Evolutionary conservation across 2,113 vertebrate genomes (phyloP), one percentile per base, ranked within the genome.

Genomic region (Tamias sibiricus): DNA sequence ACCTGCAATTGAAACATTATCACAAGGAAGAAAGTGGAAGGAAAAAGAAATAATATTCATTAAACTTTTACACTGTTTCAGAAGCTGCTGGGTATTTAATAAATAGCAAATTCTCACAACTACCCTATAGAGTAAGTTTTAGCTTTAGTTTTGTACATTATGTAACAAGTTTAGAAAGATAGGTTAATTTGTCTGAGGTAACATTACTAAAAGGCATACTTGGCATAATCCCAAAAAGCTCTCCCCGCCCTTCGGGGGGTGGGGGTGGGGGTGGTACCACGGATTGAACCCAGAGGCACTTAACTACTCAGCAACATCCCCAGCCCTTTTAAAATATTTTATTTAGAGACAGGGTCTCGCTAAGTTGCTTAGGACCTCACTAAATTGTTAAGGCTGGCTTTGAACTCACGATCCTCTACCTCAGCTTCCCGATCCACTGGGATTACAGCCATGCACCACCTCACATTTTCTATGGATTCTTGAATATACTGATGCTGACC

Each of bases 91-190:
- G 20, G 10, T 72, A 6, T 74, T 82, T 75, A 71, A 44, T 40
- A 85, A n/a, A 71, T 72, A 62, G 35, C 87, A 44, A 87, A 32
- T 74, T 57, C 42, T 92, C 8, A 74, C 13, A 57, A 7, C 30
- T 40, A 57, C 1, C 12, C 74, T 68, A 7, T 59, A 68, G 20
- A 57, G 40, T 71, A 40, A 17, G 10, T 85, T 97, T 95, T 87
- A 75, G 62, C 76, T 94, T 26, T 3, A 2, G 54, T 72, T 94
- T 86, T 72, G 57, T 72, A 62, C 19, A 44, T 90, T 76, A 71
- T 74, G 42, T 90, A 94, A 80, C 5, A 75, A 64, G 28, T 66
- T 95, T 92, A 72, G 64, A 47, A 94, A 24, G 26, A 35, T 81
- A 68, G 57, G 28, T 62, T 80, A 42, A n/a, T 28, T 83, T 83